Base-by-base conservation (phyloP, 2,797 vertebrate genomes). In the Sebastes matsubarae region DNA sequence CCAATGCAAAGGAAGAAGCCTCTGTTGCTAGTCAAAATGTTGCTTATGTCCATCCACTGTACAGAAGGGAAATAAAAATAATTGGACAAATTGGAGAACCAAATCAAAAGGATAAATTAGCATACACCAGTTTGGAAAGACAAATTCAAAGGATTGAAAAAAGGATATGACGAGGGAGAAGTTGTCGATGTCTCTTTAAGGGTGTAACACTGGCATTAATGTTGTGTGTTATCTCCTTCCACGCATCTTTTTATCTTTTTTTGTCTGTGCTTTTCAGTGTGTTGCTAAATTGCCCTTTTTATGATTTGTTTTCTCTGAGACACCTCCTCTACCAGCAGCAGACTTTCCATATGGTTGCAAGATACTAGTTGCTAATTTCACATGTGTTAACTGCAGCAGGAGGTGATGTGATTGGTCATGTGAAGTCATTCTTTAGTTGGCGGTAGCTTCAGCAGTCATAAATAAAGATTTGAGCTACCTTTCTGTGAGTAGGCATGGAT, bases 141-240 rank as follows among this genome's bases (percentile, higher is more conserved):
- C 57, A 29, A 4, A 59, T 59, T 18, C 57, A 59, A 29, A 59
- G 57, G 14, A 27, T 6, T 59, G 14, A 29, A 16, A 8, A 59
- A 29, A 29, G 14, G 25, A 14, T 27, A 29, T 18, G 57, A 59
- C 1, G 25, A 59, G 14, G 24, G 57, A 59, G 57, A 59, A 59
- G 57, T 59, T 8, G 57, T 59, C 3, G 57, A 59, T 38, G 36
- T 38, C 36, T 38, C 36, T 38, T 38, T 38, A 38, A 38, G 36
- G 36, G 12, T 38, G 36, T 1, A 38, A 38, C 36, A 38, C 36
- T 38, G 18, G 20, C 63, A 12, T 72, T 59, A 60, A 66, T 65
- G 38, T 73, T 79, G 61, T 68, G 59, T 36, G 22, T 71, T 50
- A 75, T 83, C 59, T 66, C n/a, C 38, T 50, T 36, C 10, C 16